These are phyloP conservation scores for Bos javanicus DNA, from an alignment of 2,113 vertebrate genomes.

Conservation along the genomic window DNA sequence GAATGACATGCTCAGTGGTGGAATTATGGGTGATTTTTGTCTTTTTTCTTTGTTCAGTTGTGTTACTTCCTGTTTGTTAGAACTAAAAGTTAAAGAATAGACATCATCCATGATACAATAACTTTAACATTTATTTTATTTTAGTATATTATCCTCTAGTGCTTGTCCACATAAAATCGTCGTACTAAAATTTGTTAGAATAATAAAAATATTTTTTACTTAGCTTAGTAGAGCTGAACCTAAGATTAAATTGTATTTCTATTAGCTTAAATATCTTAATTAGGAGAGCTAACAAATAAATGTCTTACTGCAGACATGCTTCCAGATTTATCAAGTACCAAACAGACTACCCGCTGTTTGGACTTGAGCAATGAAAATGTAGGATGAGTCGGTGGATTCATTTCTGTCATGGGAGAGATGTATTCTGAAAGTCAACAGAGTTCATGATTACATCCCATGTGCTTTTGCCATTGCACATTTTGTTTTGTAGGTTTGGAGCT, in stretches of 20 bases:
- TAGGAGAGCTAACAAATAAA: neutral
- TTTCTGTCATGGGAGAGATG: neutral
- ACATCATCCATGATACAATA: neutral
- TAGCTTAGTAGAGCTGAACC: constrained; percentile 7
- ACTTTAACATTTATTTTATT: neutral
- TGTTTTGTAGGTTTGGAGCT: constrained; percentile 83
- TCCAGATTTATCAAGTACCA: constrained; percentile 82
- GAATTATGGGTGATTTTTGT: neutral
- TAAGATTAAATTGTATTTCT: constrained; percentile 6
- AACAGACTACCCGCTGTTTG: constrained; percentile 66
- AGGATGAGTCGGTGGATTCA: neutral
- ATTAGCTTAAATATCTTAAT: constrained; percentile 5
- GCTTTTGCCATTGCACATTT: constrained; percentile 76
- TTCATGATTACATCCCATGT: constrained; percentile 78
- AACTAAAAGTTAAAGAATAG: constrained; percentile 15
- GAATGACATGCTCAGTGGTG: neutral
- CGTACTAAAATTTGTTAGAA: neutral
- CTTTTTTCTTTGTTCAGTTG: neutral
- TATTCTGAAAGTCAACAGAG: constrained; percentile 73
- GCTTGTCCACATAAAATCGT: neutral
- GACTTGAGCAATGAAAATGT: constrained; percentile 73
- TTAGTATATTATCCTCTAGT: neutral
- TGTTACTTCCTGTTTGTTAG: neutral
- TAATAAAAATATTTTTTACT: neutral
- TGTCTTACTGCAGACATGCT: constrained; percentile 73